Percentiles rank a stretch among this genome's conserved stretches.
phyloP scores from a whole-genome alignment of 2,113 vertebrate species.

The Beaufortia kweichowensis region DNA sequence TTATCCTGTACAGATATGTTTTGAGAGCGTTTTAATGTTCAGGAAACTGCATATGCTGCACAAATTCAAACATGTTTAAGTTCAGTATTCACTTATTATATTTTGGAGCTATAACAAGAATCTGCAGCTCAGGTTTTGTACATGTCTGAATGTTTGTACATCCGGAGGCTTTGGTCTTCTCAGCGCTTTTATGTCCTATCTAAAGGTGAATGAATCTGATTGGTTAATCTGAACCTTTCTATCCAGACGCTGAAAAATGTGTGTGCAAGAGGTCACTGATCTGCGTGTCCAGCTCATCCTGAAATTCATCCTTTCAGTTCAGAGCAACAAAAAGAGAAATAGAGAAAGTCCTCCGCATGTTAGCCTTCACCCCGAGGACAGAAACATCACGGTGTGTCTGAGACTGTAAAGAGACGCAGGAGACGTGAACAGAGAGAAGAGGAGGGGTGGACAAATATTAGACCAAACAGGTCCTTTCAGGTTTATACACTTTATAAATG shows the following conservation, averaged over 20 bases:
- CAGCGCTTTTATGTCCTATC: background rate
- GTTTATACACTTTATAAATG: no score
- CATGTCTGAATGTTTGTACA: background rate
- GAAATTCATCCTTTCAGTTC: conserved; percentile 28
- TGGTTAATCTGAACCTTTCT: conserved; percentile 37
- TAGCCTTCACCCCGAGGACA: conserved; percentile 15
- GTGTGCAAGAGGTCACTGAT: conserved; percentile 34
- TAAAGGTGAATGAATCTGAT: conserved; percentile 29
- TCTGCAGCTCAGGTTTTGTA: background rate
- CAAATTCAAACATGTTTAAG: no score
- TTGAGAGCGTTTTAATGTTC: no score
- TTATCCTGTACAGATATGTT: no score
- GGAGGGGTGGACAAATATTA: background rate
- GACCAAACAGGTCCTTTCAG: no score
- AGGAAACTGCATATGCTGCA: no score
- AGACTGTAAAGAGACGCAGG: conserved; percentile 10
- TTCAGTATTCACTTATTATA: no score
- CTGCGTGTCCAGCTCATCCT: background rate
- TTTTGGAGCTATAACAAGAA: no score
- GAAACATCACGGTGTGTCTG: conserved; percentile 5
- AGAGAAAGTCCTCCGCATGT: conserved; percentile 1
- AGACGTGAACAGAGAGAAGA: background rate
- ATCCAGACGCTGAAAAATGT: conserved; percentile 30
- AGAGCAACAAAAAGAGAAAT: conserved; percentile 47
- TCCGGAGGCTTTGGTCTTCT: background rate